Base-by-base conservation (phyloP, 2,888 invertebrate genomes). In the Scaptomyza flava region DNA sequence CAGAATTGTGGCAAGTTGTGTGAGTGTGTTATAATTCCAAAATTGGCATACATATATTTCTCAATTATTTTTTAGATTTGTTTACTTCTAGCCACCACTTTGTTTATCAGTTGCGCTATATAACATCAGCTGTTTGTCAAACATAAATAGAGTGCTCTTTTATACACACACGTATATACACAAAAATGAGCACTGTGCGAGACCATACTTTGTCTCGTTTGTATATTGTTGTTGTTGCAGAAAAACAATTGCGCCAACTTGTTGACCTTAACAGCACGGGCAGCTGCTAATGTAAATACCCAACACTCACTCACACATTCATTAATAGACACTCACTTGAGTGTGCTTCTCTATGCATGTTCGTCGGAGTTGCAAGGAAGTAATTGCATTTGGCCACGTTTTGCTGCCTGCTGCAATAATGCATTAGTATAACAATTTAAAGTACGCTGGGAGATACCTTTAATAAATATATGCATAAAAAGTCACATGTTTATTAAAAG, bases 401-500 rank as follows among this genome's bases (percentile, higher is more conserved):
- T 50, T 47, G 8, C 9, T 53, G 56, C 36, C 52, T 52, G 45
- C 34, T 63, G 67, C 52, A 59, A 64, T 52, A 76, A 12, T 66
- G 68, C 66, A 78, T 67, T 54, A 50, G 45, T 59, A 69, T 66
- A 72, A 51, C 59, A 50, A 53, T 64, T 63, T 36, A 33, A 33
- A 63, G 41, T 30, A 14, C 8, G 11, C 11, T 23, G 51, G 14
- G 27, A 38, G 27, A n/a, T 36, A 38, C 23, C 11, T n/a, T 23
- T 34, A 11, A 14, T 38, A 46, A 34, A 68, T 60, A 52, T 62
- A 52, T 52, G 69, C 69, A 68, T 69, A 60, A 58, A 69, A 70
- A 84, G 77, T 87, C 73, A 84, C 79, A 87, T 87, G 85, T 71
- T 81, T 76, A 81, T 87, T 84, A 71, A 68, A 69, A 73, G 67